A percentile compares a stretch with the other conserved stretches of the same genome.
Conservation (phyloP, 2,113 vertebrate species). For the Lampris incognitus region DNA sequence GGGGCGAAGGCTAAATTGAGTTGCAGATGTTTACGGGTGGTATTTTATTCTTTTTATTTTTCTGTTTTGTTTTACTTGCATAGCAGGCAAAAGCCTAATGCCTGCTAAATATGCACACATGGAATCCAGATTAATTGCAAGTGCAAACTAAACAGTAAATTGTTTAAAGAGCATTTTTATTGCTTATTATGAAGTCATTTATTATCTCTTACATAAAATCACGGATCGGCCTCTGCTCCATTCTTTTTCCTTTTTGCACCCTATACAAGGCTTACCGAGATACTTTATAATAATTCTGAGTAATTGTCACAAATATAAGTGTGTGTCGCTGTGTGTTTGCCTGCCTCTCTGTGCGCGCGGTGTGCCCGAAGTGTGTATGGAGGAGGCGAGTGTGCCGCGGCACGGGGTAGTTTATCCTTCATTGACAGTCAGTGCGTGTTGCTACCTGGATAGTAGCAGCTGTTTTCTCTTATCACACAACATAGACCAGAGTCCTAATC, state of each 20-base stretch:
- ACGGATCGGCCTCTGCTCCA: constrained; percentile 57
- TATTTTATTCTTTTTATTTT: constrained; percentile 58
- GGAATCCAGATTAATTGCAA: constrained; percentile 75
- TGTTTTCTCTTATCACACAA: constrained; percentile 68
- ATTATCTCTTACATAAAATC: constrained; percentile 77
- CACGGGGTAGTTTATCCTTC: constrained; percentile 63
- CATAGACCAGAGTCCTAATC: constrained; percentile 76
- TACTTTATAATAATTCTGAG: constrained; percentile 56
- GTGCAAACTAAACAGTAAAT: constrained; percentile 79
- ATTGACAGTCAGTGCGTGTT: constrained; percentile 65
- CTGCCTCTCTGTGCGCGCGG: constrained; percentile 9
- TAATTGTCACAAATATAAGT: constrained; percentile 5
- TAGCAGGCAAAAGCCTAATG: constrained; percentile 54
- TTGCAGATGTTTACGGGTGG: constrained; percentile 64
- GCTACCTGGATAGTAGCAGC: constrained; percentile 69
- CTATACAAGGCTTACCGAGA: constrained; percentile 43
- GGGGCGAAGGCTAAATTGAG: constrained; percentile 52
- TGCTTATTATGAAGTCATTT: constrained; percentile 75
- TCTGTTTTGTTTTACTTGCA: constrained; percentile 39
- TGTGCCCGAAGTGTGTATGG: constrained; percentile 39
- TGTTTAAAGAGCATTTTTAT: constrained; percentile 76
- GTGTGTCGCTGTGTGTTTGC: constrained; percentile 10
- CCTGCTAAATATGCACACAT: constrained; percentile 72
- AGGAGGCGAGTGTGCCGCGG: constrained; percentile 46
- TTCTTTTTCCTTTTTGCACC: constrained; percentile 72